phyloP scores from a whole-genome alignment of 2,797 vertebrate genomes.

The Myotis vivesi region DNA sequence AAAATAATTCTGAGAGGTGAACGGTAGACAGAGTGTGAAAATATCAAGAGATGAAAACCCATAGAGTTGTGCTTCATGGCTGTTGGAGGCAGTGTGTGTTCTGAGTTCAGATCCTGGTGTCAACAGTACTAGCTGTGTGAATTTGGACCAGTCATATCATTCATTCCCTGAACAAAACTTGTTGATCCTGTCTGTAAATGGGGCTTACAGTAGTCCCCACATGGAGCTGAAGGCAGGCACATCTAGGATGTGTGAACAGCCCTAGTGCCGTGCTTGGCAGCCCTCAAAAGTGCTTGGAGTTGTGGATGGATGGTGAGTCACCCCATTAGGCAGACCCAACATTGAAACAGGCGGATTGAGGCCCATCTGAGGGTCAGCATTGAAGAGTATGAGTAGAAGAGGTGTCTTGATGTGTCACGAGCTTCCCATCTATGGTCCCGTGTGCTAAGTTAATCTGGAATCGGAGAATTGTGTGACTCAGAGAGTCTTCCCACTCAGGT shows the following conservation, averaged over 20 bases:
- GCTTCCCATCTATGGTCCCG: background rate
- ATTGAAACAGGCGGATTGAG: background rate
- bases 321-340: too few relatives aligned
- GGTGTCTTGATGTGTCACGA: background rate
- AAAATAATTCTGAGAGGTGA: background rate
- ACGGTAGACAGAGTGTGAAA: accelerated
- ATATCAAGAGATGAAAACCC: background rate
- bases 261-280: background rate
- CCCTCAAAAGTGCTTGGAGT: background rate
- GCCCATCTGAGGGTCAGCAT: background rate
- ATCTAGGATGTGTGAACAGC: background rate
- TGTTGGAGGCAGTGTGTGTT: background rate
- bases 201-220: accelerated
- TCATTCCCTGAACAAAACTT: background rate
- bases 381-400: background rate
- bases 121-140: background rate
- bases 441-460: background rate
- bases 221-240: background rate
- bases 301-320: background rate
- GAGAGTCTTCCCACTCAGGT: background rate
- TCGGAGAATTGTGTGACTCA: background rate
- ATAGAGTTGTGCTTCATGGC: background rate
- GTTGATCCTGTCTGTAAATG: background rate
- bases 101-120: background rate
- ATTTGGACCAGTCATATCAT: background rate